Conservation (phyloP, 2,888 invertebrate genomes). For the Diachrysia chrysitis region DNA sequence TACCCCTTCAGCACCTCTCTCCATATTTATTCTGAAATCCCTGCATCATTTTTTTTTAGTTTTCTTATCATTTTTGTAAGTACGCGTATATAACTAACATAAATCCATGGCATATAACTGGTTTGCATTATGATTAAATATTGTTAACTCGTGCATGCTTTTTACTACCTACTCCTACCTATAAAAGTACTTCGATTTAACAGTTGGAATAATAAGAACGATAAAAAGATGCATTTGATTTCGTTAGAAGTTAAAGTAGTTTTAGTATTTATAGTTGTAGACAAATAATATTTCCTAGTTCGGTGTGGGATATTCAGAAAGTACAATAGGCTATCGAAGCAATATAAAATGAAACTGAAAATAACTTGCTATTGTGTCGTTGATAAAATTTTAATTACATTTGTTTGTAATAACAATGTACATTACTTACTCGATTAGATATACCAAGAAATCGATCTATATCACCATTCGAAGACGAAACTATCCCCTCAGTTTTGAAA, state of each 20-base stretch:
- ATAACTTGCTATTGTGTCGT: conserved; percentile 26
- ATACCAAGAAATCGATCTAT: conserved; percentile 15
- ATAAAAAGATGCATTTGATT: background rate
- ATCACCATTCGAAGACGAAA: too few species aligned
- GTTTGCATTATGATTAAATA: background rate
- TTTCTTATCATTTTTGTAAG: background rate
- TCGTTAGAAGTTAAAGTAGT: background rate
- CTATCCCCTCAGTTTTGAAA: background rate
- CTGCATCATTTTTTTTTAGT: background rate
- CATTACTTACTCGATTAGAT: conserved; percentile 37
- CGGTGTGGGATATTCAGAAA: conserved; percentile 9
- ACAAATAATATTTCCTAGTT: too few species aligned
- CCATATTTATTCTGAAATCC: too few species aligned
- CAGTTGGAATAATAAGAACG: background rate
- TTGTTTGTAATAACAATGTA: conserved; percentile 30
- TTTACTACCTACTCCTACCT: background rate
- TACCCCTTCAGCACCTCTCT: too few species aligned
- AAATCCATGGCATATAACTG: background rate
- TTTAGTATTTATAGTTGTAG: background rate
- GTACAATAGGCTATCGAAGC: conserved; percentile 7
- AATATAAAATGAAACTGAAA: conserved; percentile 21
- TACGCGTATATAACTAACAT: background rate
- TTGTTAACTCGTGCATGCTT: background rate
- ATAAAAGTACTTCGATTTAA: background rate
- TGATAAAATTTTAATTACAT: conserved; percentile 51